Evolutionary conservation across 1,140 invertebrate species (phyloP).

Genomic region (Eumeta japonica): DNA sequence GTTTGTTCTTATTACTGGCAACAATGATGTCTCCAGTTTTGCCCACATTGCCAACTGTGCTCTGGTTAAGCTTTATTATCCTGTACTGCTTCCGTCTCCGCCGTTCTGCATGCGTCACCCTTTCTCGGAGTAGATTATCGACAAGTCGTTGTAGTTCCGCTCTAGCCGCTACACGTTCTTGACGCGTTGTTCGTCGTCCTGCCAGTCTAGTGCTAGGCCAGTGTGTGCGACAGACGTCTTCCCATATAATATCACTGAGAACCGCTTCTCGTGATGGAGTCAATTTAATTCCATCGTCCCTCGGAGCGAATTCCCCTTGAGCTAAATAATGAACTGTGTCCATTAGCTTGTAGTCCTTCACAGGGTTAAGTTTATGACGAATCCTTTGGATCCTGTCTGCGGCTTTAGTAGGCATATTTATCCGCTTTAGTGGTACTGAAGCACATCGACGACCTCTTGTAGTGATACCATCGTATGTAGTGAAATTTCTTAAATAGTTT

Average conservation of each 20-base stretch:
- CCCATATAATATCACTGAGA: slow-evolving; percentile 50
- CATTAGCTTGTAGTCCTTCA: slow-evolving; percentile 46
- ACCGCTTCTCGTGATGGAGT: slow-evolving; percentile 49
- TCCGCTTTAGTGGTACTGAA: slow-evolving; percentile 43
- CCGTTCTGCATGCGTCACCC: slow-evolving; percentile 42
- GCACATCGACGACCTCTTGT: slow-evolving; percentile 34
- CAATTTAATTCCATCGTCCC: slow-evolving; percentile 47
- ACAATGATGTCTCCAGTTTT: slow-evolving; percentile 51
- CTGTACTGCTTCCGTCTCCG: slow-evolving; percentile 41
- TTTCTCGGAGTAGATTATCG: slow-evolving; percentile 42
- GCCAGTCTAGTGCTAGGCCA: slow-evolving; percentile 40
- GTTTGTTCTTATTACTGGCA: slow-evolving; percentile 39
- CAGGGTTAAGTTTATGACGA: slow-evolving; percentile 44
- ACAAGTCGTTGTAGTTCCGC: slow-evolving; percentile 41
- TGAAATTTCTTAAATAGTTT: slow-evolving; percentile 47
- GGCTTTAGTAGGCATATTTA: slow-evolving; percentile 34
- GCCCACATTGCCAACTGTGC: slow-evolving; percentile 40
- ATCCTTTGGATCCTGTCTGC: slow-evolving; percentile 46
- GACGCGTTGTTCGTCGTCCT: slow-evolving; percentile 25
- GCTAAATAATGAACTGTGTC: slow-evolving; percentile 51
- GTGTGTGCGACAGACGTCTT: slow-evolving; percentile 50
- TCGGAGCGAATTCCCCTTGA: slow-evolving; percentile 47
- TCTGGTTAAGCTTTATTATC: slow-evolving; percentile 45
- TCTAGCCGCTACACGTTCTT: slow-evolving; percentile 31
- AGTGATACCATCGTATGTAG: slow-evolving; percentile 43